These are phyloP conservation scores for Drosophila elegans DNA, from an alignment of 1,140 invertebrate species.

Conservation along the genomic window DNA sequence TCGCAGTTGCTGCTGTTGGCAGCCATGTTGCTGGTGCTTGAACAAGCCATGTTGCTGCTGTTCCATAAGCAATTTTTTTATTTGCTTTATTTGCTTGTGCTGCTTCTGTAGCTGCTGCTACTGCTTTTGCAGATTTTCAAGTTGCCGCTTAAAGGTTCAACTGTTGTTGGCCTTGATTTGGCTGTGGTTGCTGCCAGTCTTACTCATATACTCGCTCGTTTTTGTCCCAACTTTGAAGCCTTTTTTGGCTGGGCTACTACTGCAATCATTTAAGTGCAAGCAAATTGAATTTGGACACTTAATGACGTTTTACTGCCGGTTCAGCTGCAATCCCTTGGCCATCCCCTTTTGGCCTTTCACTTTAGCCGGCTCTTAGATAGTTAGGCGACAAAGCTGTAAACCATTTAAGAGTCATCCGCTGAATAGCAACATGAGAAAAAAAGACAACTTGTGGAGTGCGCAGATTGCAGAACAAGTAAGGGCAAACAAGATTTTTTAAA, in stretches of 20 bases:
- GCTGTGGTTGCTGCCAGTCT: slow-evolving; percentile 13
- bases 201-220: slow-evolving; percentile 20
- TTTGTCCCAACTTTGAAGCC: slow-evolving; percentile 35
- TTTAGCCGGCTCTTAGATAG: slow-evolving; percentile 66
- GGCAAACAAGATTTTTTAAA: slow-evolving; percentile 29
- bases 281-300: slow-evolving; percentile 75
- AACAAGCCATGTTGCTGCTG: slow-evolving; percentile 34
- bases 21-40: slow-evolving; percentile 26
- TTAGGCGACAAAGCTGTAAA: slow-evolving; percentile 72
- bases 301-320: slow-evolving; percentile 41
- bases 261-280: slow-evolving; percentile 60
- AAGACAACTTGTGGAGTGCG: slow-evolving; percentile 67
- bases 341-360: slow-evolving; percentile 43
- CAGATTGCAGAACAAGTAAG: slow-evolving; percentile 48
- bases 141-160: slow-evolving; percentile 2
- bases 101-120: not conserved
- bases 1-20: slow-evolving; percentile 19
- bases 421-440: slow-evolving; percentile 15
- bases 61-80: slow-evolving; percentile 35
- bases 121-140: slow-evolving; percentile 6
- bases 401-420: slow-evolving; percentile 54
- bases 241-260: slow-evolving; percentile 4
- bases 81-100: slow-evolving; percentile 16
- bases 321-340: slow-evolving; percentile 12
- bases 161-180: slow-evolving; percentile 22